A percentile compares a stretch with the other conserved stretches of the same genome.
Evolutionary conservation across 2,888 invertebrate genomes (phyloP).

Genomic region (Macrosoma leucophasiata): DNA sequence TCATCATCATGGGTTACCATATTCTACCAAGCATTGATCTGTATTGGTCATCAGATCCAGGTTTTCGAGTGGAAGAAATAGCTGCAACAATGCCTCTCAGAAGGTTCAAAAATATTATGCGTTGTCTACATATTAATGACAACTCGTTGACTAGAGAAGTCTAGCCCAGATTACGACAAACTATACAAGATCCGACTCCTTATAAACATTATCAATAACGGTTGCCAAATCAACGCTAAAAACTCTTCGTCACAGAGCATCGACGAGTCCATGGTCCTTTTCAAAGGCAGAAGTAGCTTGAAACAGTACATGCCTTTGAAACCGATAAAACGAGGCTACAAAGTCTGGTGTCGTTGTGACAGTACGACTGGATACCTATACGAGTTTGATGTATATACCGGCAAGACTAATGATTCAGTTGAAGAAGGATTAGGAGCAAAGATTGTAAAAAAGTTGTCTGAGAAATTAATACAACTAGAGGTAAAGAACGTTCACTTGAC

Average conservation of each 20-base stretch:
- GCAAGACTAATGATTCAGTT: constrained; percentile 13
- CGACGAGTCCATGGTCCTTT: constrained; percentile 21
- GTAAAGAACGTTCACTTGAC: constrained; percentile 3
- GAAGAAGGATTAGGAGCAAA: constrained; percentile 13
- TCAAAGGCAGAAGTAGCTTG: constrained; percentile 20
- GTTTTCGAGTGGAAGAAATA: constrained; percentile 2
- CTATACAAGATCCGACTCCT: constrained; percentile 19
- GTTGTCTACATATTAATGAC: constrained; percentile 1
- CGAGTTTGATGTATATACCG: constrained; percentile 15
- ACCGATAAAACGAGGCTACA: constrained; percentile 19
- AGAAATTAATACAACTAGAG: constrained; percentile 5
- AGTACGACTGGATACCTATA: constrained; percentile 16
- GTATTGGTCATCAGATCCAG: constrained; percentile 8
- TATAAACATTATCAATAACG: constrained; percentile 15
- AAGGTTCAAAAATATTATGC: constrained; percentile 20
- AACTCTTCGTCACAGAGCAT: constrained; percentile 18
- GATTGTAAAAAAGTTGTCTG: constrained; percentile 11
- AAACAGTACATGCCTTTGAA: constrained; percentile 23
- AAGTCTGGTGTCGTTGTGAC: constrained; percentile 9
- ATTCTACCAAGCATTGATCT: constrained; percentile 2
- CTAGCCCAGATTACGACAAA: constrained; percentile 20
- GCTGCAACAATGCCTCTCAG: constrained; percentile 17
- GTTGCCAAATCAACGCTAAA: constrained; percentile 17
- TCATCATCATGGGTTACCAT: constrained; percentile 10
- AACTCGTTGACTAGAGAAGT: constrained; percentile 12